Conservation (phyloP, 2,797 vertebrate genomes). For the Varecia variegata region DNA sequence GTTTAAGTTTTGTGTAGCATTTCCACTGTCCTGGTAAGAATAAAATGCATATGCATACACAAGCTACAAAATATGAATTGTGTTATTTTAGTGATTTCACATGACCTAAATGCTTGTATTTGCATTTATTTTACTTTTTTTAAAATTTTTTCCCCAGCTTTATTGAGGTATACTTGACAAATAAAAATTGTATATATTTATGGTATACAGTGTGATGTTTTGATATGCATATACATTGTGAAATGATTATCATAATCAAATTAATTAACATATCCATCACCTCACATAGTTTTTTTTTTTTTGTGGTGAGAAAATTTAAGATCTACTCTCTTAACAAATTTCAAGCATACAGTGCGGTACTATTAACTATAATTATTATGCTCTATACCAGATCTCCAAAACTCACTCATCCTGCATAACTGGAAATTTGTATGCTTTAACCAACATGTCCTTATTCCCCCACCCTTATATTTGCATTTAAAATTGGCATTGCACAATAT, state of each 20-base stretch:
- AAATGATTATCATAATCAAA: background rate
- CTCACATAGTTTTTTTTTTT: background rate
- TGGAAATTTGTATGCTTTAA: background rate
- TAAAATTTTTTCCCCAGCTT: background rate
- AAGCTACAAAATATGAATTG: background rate
- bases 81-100: background rate
- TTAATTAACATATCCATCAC: background rate
- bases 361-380: background rate
- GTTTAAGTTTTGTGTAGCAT: background rate
- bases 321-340: background rate
- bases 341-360: background rate
- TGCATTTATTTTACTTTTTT: background rate
- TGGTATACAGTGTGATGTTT: background rate
- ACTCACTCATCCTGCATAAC: background rate
- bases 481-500: background rate
- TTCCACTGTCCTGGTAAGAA: background rate
- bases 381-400: background rate
- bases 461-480: background rate
- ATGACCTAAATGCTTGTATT: background rate
- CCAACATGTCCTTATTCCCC: background rate
- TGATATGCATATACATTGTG: background rate
- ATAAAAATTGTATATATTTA: background rate
- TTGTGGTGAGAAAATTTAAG: background rate
- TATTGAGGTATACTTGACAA: background rate
- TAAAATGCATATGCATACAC: background rate